Base-by-base conservation (phyloP, 1,140 invertebrate species). In the Philotrypesis tridentata region DNA sequence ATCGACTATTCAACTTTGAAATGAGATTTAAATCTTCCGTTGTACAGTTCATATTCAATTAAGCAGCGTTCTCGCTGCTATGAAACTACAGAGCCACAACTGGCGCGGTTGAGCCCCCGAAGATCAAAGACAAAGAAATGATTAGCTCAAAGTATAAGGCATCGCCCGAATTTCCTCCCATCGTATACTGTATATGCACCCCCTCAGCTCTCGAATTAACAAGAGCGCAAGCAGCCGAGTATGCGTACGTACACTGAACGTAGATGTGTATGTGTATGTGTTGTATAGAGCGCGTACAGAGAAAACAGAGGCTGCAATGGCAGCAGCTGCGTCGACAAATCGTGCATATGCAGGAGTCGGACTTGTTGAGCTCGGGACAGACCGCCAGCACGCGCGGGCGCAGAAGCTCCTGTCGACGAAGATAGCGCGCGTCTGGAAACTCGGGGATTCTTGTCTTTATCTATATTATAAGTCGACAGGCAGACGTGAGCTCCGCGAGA, bases 101-200 rank as follows among this genome's bases (percentile, higher is more conserved):
- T 9, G 25, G 2, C n/a, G n/a, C n/a, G n/a, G n/a, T n/a, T n/a
- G n/a, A n/a, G n/a, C n/a, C 21, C 48, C n/a, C 68, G 9, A 73
- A 31, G 43, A 55, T 73, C 71, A 60, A 73, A 73, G 43, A 60
- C 71, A 73, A 73, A 55, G 71, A 55, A 73, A 73, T 55, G 43
- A 73, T 73, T 60, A 73, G 43, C 40, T 14, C 71, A 27, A n/a
- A 33, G 11, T 31, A n/a, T 5, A 23, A 1, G 5, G 48, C 48
- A 55, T 55, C 21, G 17, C 48, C 21, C 48, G 21, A 21, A 55
- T 55, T 55, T 55, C 21, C 48, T 55, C 21, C 21, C 48, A 55
- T n/a, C 48, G 1, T 17, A 7, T 37, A 3, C 33, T 21, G 60
- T 11, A 11, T 65, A 65, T 25, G 17, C 17, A 14, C 17, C 48